Percentiles rank a stretch among this genome's conserved stretches.
Evolutionary conservation across 2,797 vertebrate genomes (phyloP).

Genomic region (Acomys russatus): DNA sequence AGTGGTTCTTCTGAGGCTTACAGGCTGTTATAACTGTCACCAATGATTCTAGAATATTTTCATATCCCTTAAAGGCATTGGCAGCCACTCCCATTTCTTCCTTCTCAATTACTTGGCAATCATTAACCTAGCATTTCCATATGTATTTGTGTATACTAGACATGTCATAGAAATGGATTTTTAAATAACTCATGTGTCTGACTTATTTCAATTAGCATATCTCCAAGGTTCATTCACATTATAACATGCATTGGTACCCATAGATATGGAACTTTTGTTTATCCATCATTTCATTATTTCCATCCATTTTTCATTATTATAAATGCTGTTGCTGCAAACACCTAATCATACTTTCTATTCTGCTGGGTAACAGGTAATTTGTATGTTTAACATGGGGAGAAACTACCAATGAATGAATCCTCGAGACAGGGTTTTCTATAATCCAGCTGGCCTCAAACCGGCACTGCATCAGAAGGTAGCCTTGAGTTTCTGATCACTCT

Average conservation of each 20-base stretch:
- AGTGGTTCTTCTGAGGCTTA: not conserved
- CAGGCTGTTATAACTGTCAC: not conserved
- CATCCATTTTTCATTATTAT: not conserved
- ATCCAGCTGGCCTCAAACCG: not conserved
- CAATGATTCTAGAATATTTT: slow-evolving; percentile 27
- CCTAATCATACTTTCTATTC: not conserved
- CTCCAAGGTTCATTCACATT: not conserved
- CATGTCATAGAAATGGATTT: not conserved
- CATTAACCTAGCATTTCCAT: not conserved
- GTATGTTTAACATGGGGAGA: slow-evolving; percentile 11
- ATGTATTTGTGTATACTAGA: not conserved
- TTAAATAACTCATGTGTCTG: not conserved
- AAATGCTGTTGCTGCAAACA: not conserved
- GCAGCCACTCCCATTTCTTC: not conserved
- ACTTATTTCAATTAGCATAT: slow-evolving; percentile 15
- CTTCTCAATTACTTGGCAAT: not conserved
- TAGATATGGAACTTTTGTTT: not conserved
- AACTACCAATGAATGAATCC: not conserved
- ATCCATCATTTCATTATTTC: not conserved
- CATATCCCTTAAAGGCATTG: not conserved
- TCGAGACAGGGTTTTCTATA: not conserved
- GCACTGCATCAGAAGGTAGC: not conserved
- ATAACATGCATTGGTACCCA: not conserved
- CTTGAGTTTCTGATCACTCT: not conserved
- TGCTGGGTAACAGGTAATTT: not conserved